Percentiles rank a stretch among this genome's conserved stretches.
These are phyloP conservation scores for Tragelaphus imberbis DNA, from an alignment of 2,113 vertebrate species.

Conservation along the genomic window DNA sequence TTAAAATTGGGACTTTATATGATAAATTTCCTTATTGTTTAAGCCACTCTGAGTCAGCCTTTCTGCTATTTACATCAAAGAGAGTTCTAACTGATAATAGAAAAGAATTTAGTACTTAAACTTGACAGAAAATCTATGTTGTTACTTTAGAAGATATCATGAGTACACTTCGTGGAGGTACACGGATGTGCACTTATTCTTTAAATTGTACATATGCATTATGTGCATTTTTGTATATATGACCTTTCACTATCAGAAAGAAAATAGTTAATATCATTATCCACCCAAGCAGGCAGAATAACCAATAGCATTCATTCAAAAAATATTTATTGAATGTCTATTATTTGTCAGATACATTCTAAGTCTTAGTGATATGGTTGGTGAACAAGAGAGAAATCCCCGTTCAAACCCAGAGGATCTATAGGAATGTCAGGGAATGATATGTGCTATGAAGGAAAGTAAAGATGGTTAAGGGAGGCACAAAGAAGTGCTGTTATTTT, in stretches of 20 bases:
- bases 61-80: neutral
- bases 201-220: neutral
- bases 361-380: neutral
- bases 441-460: neutral
- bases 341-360: neutral
- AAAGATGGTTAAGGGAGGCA: neutral
- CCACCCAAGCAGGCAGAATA: neutral
- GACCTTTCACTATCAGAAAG: neutral
- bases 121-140: neutral
- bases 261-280: neutral
- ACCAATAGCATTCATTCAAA: neutral
- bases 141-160: neutral
- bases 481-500: neutral
- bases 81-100: neutral
- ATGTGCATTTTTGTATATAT: neutral
- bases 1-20: neutral
- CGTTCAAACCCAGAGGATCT: neutral
- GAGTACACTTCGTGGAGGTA: neutral
- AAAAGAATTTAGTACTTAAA: neutral
- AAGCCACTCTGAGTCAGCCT: neutral
- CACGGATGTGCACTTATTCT: neutral
- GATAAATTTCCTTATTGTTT: neutral
- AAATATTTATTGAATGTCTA: neutral
- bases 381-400: neutral
- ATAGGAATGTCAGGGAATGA: neutral